Base-by-base conservation (phyloP, 2,888 invertebrate species). In the Polydesmus complanatus region DNA sequence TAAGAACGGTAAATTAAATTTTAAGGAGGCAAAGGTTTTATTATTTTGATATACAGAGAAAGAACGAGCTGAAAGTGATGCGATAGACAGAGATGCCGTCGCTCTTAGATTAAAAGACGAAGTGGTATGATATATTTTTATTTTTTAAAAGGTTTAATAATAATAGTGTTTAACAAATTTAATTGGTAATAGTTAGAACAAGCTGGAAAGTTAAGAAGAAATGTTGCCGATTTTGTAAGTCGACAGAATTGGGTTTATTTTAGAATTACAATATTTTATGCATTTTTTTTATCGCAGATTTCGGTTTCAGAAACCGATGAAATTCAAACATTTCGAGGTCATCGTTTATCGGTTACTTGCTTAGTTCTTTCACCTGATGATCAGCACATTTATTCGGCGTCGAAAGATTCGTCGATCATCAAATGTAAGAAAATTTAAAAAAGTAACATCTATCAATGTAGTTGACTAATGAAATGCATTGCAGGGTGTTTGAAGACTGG, bases 321-420 rank as follows among this genome's bases (percentile, higher is more conserved):
- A 27, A 65, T 72, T 2, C 67, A 78, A 60, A 67, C 80, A 1
- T 75, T 78, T 66, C 86, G 84, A 73, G 85, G 89, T 66, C 92
- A 94, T 68, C 81, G 82, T 67, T 76, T 84, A 59, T 78, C 88
- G 0, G 75, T 93, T 11, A 94, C 94, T 1, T 86, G 90, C 71
- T 71, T 92, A 18, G 87, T 86, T 67, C 73, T 94, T 2, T 84
- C 86, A 27, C 77, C 78, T 61, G 86, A 93, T 74, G 82, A 83
- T 54, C 78, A 80, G 67, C 81, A 77, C 68, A 77, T 88, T 0
- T 94, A 83, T 73, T 83, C 86, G 26, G 93, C 88, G 0, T 89
- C 90, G 61, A 95, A 95, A 78, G 90, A 93, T 73, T 85, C 89
- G 54, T 79, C 81, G 55, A 79, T 96, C 59, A 82, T 93, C 19